A percentile compares a stretch with the other conserved stretches of the same genome.
phyloP scores from a whole-genome alignment of 2,113 vertebrate species.

The Fukomys damarensis region DNA sequence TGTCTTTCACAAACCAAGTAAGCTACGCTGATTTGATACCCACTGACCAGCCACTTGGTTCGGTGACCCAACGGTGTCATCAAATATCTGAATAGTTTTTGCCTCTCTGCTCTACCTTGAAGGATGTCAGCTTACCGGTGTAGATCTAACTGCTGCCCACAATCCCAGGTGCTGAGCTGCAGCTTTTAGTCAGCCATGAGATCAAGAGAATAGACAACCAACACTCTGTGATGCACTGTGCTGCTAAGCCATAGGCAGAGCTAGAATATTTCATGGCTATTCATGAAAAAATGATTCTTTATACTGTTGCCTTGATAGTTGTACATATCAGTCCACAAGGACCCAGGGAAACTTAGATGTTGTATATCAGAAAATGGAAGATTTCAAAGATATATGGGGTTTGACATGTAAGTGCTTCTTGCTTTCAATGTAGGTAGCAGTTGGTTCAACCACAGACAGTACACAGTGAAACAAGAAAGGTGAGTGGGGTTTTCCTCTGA shows the following conservation, averaged over 20 bases:
- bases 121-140: background rate
- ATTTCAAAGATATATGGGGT: background rate
- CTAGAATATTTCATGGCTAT: conserved; percentile 35
- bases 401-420: conserved; percentile 38
- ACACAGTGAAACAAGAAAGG: background rate
- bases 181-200: background rate
- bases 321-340: conserved; percentile 5
- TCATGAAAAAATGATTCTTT: conserved; percentile 10
- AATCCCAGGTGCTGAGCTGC: background rate
- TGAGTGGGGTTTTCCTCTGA: background rate
- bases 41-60: background rate
- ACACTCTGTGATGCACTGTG: background rate
- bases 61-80: background rate
- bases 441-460: background rate
- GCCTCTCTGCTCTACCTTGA: background rate
- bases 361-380: conserved; percentile 41
- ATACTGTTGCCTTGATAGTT: conserved; percentile 10
- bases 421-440: background rate
- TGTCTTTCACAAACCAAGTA: background rate
- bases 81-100: background rate
- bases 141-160: background rate
- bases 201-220: background rate
- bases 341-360: conserved; percentile 2
- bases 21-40: background rate
- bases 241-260: background rate